phyloP scores from a whole-genome alignment of 2,113 vertebrate genomes.

The Plestiodon gilberti region DNA sequence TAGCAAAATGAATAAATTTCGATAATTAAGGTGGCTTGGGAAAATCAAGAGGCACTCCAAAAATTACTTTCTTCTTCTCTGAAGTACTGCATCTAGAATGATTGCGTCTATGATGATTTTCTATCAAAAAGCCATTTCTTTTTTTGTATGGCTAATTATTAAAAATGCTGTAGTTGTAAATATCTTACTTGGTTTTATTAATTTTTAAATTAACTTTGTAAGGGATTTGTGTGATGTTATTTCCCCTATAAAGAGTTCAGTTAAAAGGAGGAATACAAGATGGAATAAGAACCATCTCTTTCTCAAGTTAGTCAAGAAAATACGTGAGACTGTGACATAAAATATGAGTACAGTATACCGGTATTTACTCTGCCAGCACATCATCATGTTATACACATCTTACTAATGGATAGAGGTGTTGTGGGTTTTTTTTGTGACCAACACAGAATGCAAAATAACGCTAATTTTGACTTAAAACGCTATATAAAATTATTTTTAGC shows the following conservation, averaged over 20 bases:
- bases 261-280: neutral
- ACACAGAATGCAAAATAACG: too few relatives aligned
- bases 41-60: neutral
- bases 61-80: neutral
- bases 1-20: conserved; percentile 9
- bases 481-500: too few relatives aligned
- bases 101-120: conserved; percentile 7
- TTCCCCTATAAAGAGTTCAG: neutral
- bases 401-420: too few relatives aligned
- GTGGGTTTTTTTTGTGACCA: too few relatives aligned
- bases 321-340: neutral
- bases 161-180: neutral
- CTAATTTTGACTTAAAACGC: too few relatives aligned
- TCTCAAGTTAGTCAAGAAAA: neutral
- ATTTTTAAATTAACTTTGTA: conserved; percentile 41
- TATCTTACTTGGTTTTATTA: conserved; percentile 27
- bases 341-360: neutral
- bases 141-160: conserved; percentile 23
- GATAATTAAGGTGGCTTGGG: neutral
- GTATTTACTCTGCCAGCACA: neutral
- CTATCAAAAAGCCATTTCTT: conserved; percentile 8
- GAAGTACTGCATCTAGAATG: neutral
- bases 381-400: neutral
- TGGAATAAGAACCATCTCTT: neutral
- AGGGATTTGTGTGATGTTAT: neutral